phyloP scores from a whole-genome alignment of 2,888 invertebrate species.

The Pristionchus mayeri region DNA sequence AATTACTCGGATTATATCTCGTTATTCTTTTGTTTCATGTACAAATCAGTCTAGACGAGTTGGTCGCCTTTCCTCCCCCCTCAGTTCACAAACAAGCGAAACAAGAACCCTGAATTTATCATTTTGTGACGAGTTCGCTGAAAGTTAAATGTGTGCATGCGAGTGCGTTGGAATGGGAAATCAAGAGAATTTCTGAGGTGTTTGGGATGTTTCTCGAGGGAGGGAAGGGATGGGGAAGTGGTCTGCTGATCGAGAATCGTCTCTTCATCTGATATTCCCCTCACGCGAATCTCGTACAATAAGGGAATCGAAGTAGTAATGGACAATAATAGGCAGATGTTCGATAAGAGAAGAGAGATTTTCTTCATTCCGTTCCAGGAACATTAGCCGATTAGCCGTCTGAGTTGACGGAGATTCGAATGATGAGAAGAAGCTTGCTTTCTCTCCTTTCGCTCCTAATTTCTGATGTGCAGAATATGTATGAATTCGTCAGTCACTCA shows the following conservation, averaged over 20 bases:
- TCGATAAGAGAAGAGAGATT: background rate
- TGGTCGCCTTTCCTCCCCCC: background rate
- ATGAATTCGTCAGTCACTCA: constrained; percentile 1
- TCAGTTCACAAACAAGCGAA: background rate
- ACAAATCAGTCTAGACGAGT: background rate
- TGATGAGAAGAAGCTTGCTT: too few species aligned
- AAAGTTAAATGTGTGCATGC: too few species aligned
- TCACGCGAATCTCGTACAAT: background rate
- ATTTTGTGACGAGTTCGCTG: background rate
- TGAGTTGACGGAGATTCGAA: background rate
- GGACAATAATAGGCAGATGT: constrained; percentile 4
- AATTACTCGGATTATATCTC: too few species aligned
- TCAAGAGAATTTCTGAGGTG: background rate
- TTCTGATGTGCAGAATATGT: constrained; percentile 1
- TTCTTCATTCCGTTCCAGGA: background rate
- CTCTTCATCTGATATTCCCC: background rate
- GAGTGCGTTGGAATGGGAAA: constrained; percentile 17
- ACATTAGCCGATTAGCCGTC: background rate
- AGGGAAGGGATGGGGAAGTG: too few species aligned
- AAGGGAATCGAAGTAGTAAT: background rate
- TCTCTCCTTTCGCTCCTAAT: background rate
- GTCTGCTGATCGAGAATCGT: background rate
- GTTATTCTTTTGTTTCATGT: too few species aligned
- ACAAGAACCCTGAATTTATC: background rate
- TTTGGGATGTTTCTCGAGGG: constrained; percentile 16